Percentiles rank a stretch among this genome's conserved stretches.
phyloP scores from a whole-genome alignment of 2,797 vertebrate genomes.

The Phalanger gymnotis region DNA sequence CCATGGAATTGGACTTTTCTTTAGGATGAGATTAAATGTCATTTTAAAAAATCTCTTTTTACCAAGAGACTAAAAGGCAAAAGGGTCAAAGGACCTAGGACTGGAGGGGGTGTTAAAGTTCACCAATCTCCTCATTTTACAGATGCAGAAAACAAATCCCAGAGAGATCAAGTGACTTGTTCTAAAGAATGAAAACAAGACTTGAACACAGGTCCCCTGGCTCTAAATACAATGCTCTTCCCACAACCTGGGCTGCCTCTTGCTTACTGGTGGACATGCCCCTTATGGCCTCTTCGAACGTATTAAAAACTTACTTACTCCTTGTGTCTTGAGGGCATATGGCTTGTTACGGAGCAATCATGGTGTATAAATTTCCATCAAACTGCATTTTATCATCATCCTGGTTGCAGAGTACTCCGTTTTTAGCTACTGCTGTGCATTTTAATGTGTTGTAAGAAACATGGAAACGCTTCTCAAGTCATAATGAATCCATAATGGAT shows the following conservation, averaged over 20 bases:
- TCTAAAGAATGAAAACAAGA: not conserved
- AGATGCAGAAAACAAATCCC: not conserved
- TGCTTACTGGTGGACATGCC: not conserved
- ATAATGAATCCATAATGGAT: slow-evolving; percentile 46
- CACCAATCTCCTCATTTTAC: not conserved
- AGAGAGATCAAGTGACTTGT: not conserved
- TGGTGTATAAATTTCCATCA: slow-evolving; percentile 69
- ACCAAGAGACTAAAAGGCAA: not conserved
- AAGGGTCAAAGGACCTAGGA: not conserved
- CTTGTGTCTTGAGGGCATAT: slow-evolving; percentile 72
- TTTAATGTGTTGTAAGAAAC: slow-evolving; percentile 69
- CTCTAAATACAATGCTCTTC: not conserved
- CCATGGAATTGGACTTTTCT: not conserved
- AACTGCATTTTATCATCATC: slow-evolving; percentile 63
- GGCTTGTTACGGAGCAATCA: slow-evolving; percentile 69
- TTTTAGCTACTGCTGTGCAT: slow-evolving; percentile 62
- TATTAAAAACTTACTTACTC: slow-evolving; percentile 59
- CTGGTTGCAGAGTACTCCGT: slow-evolving; percentile 66
- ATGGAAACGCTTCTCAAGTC: slow-evolving; percentile 40
- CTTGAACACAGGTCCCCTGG: not conserved
- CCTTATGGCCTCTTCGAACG: slow-evolving; percentile 32
- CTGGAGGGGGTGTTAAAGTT: not conserved
- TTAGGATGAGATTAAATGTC: not conserved
- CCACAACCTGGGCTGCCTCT: not conserved
- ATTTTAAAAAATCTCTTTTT: slow-evolving; percentile 2